Conservation (phyloP, 2,797 vertebrate genomes). For the Threskiornis aethiopicus region DNA sequence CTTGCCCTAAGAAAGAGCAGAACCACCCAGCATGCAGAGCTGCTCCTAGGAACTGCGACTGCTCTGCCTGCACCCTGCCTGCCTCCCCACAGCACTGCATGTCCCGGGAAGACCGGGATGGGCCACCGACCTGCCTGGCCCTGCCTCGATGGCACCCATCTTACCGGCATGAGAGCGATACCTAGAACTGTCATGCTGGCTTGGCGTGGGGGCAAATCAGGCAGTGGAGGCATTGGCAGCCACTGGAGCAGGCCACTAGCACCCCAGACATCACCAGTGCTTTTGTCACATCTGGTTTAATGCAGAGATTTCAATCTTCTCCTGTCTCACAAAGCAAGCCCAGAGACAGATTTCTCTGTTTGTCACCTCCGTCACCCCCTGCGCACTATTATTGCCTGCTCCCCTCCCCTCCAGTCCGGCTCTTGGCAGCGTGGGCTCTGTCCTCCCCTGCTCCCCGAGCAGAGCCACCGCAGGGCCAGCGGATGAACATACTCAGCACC, state of each 20-base stretch:
- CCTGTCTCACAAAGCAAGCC: not conserved
- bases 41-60: not conserved
- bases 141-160: not conserved
- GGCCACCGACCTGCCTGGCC: rapidly evolving
- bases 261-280: not conserved
- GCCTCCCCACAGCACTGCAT: not conserved
- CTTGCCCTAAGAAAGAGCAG: not conserved
- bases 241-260: rapidly evolving
- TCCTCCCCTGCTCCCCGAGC: not conserved
- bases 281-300: not conserved
- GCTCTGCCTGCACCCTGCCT: not conserved
- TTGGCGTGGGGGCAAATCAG: not conserved
- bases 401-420: not conserved
- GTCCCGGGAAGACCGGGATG: not conserved
- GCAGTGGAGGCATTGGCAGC: not conserved
- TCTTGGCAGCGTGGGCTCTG: not conserved
- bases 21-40: not conserved
- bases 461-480: not conserved
- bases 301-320: not conserved
- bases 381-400: rapidly evolving
- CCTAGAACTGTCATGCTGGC: not conserved
- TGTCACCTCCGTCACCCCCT: rapidly evolving
- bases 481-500: not conserved
- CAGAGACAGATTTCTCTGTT: not conserved
- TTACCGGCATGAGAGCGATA: rapidly evolving